A percentile compares a stretch with the other conserved stretches of the same genome.
These are phyloP conservation scores for Microplitis deprimator DNA, from an alignment of 2,888 invertebrate genomes.

Conservation along the genomic window DNA sequence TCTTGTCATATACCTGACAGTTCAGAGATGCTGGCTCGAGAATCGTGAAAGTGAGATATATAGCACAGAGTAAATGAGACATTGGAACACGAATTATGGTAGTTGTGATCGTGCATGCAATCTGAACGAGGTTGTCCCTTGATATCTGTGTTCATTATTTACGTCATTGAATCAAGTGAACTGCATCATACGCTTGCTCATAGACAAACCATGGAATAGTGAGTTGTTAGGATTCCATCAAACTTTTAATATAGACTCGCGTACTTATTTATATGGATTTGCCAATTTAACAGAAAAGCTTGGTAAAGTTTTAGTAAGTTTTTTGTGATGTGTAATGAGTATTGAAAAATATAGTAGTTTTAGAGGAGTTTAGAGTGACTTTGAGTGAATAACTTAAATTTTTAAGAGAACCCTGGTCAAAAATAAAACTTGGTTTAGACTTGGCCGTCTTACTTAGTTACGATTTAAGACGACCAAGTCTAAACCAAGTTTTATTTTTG, in stretches of 20 bases:
- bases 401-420: slow-evolving; percentile 33
- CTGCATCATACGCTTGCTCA: neutral
- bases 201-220: neutral
- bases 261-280: too few relatives aligned
- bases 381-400: neutral
- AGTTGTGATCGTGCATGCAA: neutral
- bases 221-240: neutral
- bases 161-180: neutral
- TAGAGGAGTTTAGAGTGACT: too few relatives aligned
- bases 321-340: too few relatives aligned
- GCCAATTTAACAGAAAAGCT: too few relatives aligned
- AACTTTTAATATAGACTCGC: neutral
- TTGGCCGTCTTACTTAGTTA: too few relatives aligned
- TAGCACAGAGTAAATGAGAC: neutral
- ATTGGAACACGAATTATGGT: neutral
- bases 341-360: too few relatives aligned
- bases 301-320: too few relatives aligned
- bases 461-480: too few relatives aligned
- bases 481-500: too few relatives aligned
- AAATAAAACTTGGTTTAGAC: too few relatives aligned
- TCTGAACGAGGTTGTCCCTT: neutral
- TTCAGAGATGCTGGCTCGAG: neutral
- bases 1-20: neutral
- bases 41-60: neutral
- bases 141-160: neutral